Percentiles rank a stretch among this genome's conserved stretches.
phyloP scores from a whole-genome alignment of 2,888 invertebrate species.

The Hedya salicella region DNA sequence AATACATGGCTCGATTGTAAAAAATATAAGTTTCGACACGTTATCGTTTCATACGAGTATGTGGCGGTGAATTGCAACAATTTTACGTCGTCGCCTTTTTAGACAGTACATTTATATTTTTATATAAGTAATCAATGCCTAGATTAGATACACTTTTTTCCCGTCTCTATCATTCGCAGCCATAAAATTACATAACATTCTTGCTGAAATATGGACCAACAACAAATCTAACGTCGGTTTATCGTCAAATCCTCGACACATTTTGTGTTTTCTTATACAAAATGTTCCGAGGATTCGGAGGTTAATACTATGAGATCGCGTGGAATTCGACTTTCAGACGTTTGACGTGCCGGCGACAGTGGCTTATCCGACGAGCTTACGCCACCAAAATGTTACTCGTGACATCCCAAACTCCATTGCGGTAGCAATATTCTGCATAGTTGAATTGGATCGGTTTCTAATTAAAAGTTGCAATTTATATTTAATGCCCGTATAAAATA shows the following conservation, averaged over 20 bases:
- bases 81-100: too few relatives aligned
- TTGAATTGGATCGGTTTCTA: not conserved
- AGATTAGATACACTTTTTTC: too few relatives aligned
- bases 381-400: slow-evolving; percentile 20
- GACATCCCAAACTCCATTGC: not conserved
- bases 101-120: too few relatives aligned
- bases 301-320: slow-evolving; percentile 16
- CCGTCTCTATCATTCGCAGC: too few relatives aligned
- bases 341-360: slow-evolving; percentile 38
- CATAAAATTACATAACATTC: too few relatives aligned
- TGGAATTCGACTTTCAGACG: slow-evolving; percentile 29
- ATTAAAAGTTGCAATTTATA: not conserved
- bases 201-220: too few relatives aligned
- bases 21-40: too few relatives aligned
- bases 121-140: too few relatives aligned
- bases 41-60: too few relatives aligned
- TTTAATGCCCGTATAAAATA: not conserved
- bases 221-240: not conserved
- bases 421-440: not conserved
- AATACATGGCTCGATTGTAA: too few relatives aligned
- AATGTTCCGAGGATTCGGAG: not conserved
- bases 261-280: not conserved
- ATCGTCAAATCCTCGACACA: slow-evolving; percentile 5
- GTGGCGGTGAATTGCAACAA: too few relatives aligned
- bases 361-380: slow-evolving; percentile 35